Evolutionary conservation across 2,113 vertebrate species (phyloP).

Genomic region (Astatotilapia flaviijosephi): DNA sequence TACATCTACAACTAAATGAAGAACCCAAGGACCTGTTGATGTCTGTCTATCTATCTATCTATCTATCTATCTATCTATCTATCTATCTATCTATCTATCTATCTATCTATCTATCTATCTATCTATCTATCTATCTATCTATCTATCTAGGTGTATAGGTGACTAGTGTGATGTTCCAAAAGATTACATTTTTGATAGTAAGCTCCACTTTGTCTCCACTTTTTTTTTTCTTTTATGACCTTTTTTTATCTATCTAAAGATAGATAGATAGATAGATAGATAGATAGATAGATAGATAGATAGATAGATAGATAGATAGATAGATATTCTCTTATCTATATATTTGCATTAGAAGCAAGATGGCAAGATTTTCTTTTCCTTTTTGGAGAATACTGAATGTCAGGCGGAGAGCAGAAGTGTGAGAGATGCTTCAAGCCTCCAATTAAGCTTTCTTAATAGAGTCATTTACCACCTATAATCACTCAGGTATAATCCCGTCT

Average conservation of each 20-base stretch:
- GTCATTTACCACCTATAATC: neutral
- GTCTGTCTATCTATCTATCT: rapidly evolving
- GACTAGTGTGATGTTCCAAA: conserved; percentile 72
- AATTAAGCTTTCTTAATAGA: conserved; percentile 1
- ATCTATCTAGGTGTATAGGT: conserved; percentile 54
- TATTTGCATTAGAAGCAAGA: neutral
- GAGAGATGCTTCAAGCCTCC: conserved; percentile 3
- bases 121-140: too few relatives aligned
- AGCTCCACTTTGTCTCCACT: conserved; percentile 39
- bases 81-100: rapidly evolving
- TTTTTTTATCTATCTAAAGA: neutral
- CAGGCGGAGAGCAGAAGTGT: neutral
- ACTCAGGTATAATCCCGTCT: neutral
- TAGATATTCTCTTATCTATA: neutral
- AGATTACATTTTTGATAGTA: conserved; percentile 64
- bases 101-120: too few relatives aligned
- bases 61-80: too few relatives aligned
- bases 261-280: neutral
- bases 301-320: neutral
- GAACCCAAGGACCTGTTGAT: conserved; percentile 17
- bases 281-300: too few relatives aligned
- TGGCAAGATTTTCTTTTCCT: neutral
- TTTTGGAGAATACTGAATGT: conserved; percentile 1
- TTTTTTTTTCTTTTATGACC: neutral
- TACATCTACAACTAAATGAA: neutral